These are phyloP conservation scores for Lymantria monacha DNA, from an alignment of 2,888 invertebrate genomes.

Conservation along the genomic window DNA sequence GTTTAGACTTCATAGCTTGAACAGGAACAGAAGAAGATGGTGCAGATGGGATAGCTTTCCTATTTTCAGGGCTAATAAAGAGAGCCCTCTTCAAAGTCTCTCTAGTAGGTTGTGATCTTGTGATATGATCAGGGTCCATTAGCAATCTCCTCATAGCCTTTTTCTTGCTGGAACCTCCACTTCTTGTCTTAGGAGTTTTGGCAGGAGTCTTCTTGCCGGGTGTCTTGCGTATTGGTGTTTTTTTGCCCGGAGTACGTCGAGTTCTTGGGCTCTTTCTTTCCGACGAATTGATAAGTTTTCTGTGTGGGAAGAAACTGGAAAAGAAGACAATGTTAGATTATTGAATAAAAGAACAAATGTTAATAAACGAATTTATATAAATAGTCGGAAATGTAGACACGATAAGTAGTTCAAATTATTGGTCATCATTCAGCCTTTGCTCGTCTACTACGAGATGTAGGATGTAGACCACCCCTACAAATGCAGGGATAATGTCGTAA, in stretches of 20 bases:
- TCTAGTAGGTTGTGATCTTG: conserved; percentile 66
- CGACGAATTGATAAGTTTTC: conserved; percentile 68
- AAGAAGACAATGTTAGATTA: conserved; percentile 42
- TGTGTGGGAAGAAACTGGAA: conserved; percentile 76
- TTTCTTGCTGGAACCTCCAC: conserved; percentile 84
- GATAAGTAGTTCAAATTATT: no score
- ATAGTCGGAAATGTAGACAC: no score
- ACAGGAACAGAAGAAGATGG: conserved; percentile 67
- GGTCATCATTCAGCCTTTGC: no score
- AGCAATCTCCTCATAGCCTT: conserved; percentile 73
- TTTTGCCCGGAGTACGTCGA: conserved; percentile 76
- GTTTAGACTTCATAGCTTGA: conserved; percentile 83
- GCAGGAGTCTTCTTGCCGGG: conserved; percentile 82
- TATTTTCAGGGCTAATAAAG: conserved; percentile 87
- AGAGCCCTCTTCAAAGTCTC: conserved; percentile 86
- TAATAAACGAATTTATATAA: background rate
- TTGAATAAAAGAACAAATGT: conserved; percentile 10
- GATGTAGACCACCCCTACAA: no score
- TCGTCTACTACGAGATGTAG: no score
- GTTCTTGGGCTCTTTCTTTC: conserved; percentile 74
- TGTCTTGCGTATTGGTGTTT: conserved; percentile 64
- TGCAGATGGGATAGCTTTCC: conserved; percentile 46
- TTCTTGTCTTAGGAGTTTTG: conserved; percentile 79
- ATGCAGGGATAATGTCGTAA: no score
- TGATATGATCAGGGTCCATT: conserved; percentile 63